Base-by-base conservation (phyloP, 1,140 invertebrate species). In the Theocolax elegans region DNA sequence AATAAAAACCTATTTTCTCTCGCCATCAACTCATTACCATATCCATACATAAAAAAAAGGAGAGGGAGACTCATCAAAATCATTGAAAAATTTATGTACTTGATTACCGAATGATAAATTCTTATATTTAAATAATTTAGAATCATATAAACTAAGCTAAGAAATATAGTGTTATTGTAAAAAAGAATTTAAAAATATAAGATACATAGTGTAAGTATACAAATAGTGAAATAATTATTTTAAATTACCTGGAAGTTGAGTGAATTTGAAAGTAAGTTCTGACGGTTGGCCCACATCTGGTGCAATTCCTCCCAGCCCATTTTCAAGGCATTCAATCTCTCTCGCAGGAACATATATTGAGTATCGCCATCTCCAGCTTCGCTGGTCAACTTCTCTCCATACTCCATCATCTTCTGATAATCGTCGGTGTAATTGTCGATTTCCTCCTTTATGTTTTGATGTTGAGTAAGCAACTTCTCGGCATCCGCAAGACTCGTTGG, bases 261-360 rank as follows among this genome's bases (percentile, higher is more conserved):
- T 75, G 94, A 97, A 86, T 99, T 96, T 0, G 96, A 95, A 2
- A 99, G 86, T 42, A 99, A 84, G 71, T 97, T 93, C 84, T 99
- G 97, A 53, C 97, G 87, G 86, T 99, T 99, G 80, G 98, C 97
- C 97, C 97, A 99, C 98, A 99, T 99, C 86, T 99, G 95, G 76
- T 98, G 94, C 53, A 99, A 87, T 81, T 99, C 98, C 72, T 97
- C 95, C 98, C 98, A 99, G 62, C 97, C 98, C 88, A 99, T 97
- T 84, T 98, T 95, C 42, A 99, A 85, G 1, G 97, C 98, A 87
- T 98, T 98, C 68, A 99, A 87, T 68, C 98, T 90, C 85, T 98
- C 97, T 59, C 96, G 89, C 75, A 99, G 86, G 92, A 99, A 99
- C 96, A 99, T 98, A 86, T 99, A 99, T 85, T 99, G 97, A 62